Evolutionary conservation across 2,113 vertebrate species (phyloP).

Genomic region (Aegithalos caudatus): DNA sequence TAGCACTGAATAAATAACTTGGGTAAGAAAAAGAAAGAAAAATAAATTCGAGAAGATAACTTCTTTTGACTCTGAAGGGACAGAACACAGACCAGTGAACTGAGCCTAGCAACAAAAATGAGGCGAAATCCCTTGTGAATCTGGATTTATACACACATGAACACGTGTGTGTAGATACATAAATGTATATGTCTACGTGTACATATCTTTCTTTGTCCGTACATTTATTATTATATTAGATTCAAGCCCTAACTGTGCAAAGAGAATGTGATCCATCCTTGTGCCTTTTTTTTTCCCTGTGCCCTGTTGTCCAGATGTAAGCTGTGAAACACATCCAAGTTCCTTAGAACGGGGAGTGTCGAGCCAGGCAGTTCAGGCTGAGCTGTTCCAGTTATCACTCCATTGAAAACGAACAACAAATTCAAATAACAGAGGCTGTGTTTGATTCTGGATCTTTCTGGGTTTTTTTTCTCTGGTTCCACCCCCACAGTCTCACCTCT

Average conservation of each 20-base stretch:
- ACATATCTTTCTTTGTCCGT: neutral
- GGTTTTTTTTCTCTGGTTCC: neutral
- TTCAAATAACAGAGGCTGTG: neutral
- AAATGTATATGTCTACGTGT: neutral
- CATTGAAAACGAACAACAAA: conserved; percentile 42
- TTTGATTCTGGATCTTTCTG: neutral
- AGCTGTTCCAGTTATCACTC: conserved; percentile 34
- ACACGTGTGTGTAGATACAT: neutral
- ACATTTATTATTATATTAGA: neutral
- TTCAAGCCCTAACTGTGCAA: neutral
- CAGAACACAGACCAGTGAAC: neutral
- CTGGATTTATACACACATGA: neutral
- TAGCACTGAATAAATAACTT: neutral
- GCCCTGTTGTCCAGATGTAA: conserved; percentile 27
- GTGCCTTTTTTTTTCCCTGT: neutral
- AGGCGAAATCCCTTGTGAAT: neutral
- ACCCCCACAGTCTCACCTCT: neutral
- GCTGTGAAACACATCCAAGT: conserved; percentile 17
- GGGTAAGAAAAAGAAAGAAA: neutral
- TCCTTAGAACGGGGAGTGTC: neutral
- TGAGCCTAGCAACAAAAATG: neutral
- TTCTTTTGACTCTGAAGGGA: neutral
- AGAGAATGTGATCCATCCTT: neutral
- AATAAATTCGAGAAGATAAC: neutral
- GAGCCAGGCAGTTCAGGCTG: neutral